Evolutionary conservation across 2,113 vertebrate genomes (phyloP).

Genomic region (Rhea americana): DNA sequence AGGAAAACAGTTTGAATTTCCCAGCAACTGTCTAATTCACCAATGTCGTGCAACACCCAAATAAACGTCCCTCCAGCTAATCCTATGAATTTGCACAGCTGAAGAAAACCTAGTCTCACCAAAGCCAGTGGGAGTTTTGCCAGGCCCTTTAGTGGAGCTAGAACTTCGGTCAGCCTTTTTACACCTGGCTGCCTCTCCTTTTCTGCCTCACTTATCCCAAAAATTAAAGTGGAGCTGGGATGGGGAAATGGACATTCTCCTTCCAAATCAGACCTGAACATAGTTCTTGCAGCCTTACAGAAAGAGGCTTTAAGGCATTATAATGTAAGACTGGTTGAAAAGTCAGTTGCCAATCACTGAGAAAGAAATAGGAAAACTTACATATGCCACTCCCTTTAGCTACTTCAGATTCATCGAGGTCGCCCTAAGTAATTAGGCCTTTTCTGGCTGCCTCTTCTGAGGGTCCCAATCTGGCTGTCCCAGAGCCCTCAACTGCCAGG

Average conservation of each 20-base stretch:
- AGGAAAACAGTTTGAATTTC: not conserved
- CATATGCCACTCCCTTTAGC: not conserved
- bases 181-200: not conserved
- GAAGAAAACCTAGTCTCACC: not conserved
- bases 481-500: not conserved
- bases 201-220: not conserved
- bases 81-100: not conserved
- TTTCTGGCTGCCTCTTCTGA: not conserved
- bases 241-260: not conserved
- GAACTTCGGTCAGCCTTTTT: not conserved
- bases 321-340: not conserved
- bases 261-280: not conserved
- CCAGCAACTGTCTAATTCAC: not conserved
- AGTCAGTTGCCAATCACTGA: not conserved
- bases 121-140: not conserved
- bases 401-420: not conserved
- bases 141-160: not conserved
- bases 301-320: not conserved
- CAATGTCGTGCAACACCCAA: not conserved
- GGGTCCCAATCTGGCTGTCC: not conserved
- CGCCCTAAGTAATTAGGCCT: too few species aligned
- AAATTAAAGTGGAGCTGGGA: not conserved
- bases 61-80: not conserved
- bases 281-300: not conserved
- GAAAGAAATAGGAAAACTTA: not conserved